phyloP scores from a whole-genome alignment of 2,888 invertebrate genomes.

The Drosophila leonis region DNA sequence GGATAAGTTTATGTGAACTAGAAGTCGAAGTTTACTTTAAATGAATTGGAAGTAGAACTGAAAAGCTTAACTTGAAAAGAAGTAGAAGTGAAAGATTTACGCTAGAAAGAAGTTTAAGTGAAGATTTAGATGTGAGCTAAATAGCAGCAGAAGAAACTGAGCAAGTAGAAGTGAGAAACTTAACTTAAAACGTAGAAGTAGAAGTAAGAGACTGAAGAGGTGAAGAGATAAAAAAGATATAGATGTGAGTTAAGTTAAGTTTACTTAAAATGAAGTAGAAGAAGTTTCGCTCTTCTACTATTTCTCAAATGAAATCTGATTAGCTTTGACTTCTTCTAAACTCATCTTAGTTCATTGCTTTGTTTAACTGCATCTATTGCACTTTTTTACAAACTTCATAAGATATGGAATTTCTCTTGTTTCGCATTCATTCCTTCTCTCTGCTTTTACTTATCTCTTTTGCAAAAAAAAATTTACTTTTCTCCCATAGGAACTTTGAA shows the following conservation, averaged over 20 bases:
- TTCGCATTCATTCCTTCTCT: neutral
- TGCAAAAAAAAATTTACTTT: neutral
- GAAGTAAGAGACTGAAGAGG: too few species aligned
- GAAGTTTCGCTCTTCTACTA: neutral
- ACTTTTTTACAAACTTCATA: neutral
- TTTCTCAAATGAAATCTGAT: neutral
- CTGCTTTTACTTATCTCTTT: neutral
- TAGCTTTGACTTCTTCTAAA: neutral
- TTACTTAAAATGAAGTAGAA: neutral
- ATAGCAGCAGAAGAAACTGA: neutral
- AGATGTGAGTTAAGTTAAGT: neutral
- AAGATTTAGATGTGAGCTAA: too few species aligned
- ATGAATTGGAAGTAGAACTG: too few species aligned
- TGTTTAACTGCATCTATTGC: neutral
- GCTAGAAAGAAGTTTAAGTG: too few species aligned
- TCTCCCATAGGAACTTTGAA: neutral
- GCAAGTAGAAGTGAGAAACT: neutral
- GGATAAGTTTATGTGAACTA: neutral
- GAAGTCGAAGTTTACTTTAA: neutral
- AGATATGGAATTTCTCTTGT: neutral
- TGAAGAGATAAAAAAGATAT: too few species aligned
- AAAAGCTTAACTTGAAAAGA: neutral
- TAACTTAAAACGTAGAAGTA: neutral
- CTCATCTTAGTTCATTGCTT: neutral
- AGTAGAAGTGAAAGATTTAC: too few species aligned